Conservation (phyloP, 2,797 vertebrate genomes). For the Falco peregrinus region DNA sequence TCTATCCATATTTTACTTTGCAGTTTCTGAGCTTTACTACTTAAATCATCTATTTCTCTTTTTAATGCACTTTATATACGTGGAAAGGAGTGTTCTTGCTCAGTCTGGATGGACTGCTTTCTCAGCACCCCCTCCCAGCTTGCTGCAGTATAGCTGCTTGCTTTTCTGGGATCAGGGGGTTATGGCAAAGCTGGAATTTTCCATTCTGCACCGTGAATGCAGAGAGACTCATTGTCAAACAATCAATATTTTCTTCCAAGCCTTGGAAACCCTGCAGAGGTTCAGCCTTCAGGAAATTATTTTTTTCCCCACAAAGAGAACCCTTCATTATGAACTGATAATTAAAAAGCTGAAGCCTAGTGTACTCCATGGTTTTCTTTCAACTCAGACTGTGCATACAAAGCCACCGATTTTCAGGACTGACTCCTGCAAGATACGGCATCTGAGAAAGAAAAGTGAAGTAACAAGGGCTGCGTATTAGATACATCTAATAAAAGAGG, state of each 20-base stretch:
- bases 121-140: background rate
- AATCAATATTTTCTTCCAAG: constrained; percentile 49
- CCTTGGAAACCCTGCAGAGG: constrained; percentile 60
- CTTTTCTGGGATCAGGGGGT: background rate
- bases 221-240: constrained; percentile 32
- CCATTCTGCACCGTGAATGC: constrained; percentile 31
- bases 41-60: background rate
- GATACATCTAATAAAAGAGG: constrained; percentile 30
- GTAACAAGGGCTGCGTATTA: constrained; percentile 22
- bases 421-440: constrained; percentile 1
- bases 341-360: constrained; percentile 70
- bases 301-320: constrained; percentile 44
- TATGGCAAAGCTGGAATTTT: constrained; percentile 64
- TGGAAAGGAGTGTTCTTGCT: background rate
- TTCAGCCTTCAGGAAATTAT: constrained; percentile 67
- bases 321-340: constrained; percentile 67
- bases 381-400: constrained; percentile 10
- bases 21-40: background rate
- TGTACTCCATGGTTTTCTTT: constrained; percentile 34
- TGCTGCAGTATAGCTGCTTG: background rate
- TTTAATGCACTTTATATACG: background rate
- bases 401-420: constrained; percentile 13
- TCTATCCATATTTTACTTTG: background rate
- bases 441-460: constrained; percentile 36
- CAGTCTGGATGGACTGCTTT: background rate